Evolutionary conservation across 1,140 invertebrate species (phyloP), one percentile per base, ranked within the genome.

Genomic region (Drosophila busckii): DNA sequence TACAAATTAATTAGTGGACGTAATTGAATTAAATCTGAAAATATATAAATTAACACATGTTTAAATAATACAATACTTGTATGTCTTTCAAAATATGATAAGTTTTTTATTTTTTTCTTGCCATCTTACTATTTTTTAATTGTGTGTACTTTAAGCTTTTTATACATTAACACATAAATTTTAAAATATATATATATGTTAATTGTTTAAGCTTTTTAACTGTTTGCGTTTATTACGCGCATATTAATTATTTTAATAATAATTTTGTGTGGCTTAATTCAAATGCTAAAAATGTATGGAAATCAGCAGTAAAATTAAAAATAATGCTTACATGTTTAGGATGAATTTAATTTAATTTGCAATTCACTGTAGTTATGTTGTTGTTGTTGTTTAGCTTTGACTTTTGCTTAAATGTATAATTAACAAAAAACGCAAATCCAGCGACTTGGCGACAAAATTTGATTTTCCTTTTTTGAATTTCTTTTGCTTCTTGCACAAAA

Each of bases 271-370:
- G 49, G 56, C 71, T 78, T 78, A 78, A 78, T 59, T 68, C 53
- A 67, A 70, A 76, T 71, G 49, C 66, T 78, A 78, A 80, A 80
- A 80, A 64, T 80, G 8, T 78, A 78, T 78, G 73, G 73, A 78
- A 78, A 78, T 58, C 73, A 78, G 70, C 73, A 68, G 73, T 78
- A 71, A 64, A 63, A 62, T 35, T 58, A 62, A 71, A 53, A 65
- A 80, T 60, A 49, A 64, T 55, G 67, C 59, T 70, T 78, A 80
- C 71, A 53, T 34, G 53, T 71, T 78, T 80, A 54, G 53, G 48
- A 48, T 31, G 53, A 55, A 48, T 31, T 48, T 48, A n/a, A 9
- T 13, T 13, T 32, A 10, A 34, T 41, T 22, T 54, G 20, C 34
- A 37, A 46, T 46, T 52, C 45, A 31, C 10, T 54, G 44, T 48